A percentile compares a stretch with the other conserved stretches of the same genome.
Evolutionary conservation across 2,797 vertebrate species (phyloP).

Genomic region (Alca torda): DNA sequence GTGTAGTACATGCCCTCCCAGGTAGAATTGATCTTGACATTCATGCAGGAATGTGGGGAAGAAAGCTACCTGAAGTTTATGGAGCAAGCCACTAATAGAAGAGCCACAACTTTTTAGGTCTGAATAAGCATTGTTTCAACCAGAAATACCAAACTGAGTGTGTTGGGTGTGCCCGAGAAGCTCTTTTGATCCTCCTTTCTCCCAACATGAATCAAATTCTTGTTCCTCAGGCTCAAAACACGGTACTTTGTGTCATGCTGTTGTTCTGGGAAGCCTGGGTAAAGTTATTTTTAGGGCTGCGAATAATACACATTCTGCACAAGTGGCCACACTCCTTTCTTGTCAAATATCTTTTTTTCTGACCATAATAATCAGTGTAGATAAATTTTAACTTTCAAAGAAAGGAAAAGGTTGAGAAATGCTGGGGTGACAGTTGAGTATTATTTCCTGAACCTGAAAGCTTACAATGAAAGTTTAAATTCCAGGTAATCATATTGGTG

Average conservation of each 20-base stretch:
- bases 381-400: neutral
- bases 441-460: neutral
- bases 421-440: neutral
- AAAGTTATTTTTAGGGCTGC: neutral
- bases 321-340: neutral
- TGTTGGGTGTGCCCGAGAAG: constrained; percentile 1
- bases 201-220: neutral
- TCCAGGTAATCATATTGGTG: neutral
- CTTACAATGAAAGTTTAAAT: neutral
- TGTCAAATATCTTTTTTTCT: neutral
- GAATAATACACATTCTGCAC: neutral
- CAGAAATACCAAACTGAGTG: neutral
- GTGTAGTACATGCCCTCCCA: neutral
- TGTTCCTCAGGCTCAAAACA: neutral
- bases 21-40: neutral
- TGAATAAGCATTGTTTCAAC: constrained; percentile 18
- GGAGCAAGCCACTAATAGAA: neutral
- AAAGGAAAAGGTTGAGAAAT: neutral
- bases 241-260: accelerated
- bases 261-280: neutral
- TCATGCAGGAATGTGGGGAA: constrained; percentile 1
- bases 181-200: constrained; percentile 51
- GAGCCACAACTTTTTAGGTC: neutral
- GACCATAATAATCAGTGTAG: neutral
- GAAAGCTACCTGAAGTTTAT: neutral